Percentiles rank a stretch among this genome's conserved stretches.
phyloP scores from a whole-genome alignment of 2,888 invertebrate genomes.

The Gryllus longicercus region DNA sequence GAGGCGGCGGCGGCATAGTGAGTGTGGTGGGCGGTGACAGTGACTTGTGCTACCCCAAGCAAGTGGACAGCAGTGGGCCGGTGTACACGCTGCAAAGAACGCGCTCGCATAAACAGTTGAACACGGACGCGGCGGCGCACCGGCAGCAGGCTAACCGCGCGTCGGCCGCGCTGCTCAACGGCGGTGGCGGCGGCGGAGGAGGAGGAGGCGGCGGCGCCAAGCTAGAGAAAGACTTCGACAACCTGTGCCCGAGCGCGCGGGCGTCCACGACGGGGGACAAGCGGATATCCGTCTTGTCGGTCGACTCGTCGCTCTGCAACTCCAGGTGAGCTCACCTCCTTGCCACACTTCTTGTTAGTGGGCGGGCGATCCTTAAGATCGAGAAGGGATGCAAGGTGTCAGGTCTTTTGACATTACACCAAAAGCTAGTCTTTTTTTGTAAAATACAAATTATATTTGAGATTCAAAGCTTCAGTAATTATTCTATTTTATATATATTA shows the following conservation, averaged over 20 bases:
- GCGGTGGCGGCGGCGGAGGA: constrained; percentile 20
- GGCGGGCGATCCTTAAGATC: too few species aligned
- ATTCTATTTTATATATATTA: too few species aligned
- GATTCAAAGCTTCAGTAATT: too few species aligned
- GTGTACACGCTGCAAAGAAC: constrained; percentile 65
- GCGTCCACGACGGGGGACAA: constrained; percentile 49
- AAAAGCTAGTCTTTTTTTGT: too few species aligned
- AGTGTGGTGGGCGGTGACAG: constrained; percentile 50
- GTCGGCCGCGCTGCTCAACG: constrained; percentile 43
- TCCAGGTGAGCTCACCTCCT: constrained; percentile 45
- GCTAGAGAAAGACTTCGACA: constrained; percentile 54
- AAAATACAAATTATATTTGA: too few species aligned
- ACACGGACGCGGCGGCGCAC: constrained; percentile 69
- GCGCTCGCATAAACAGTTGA: constrained; percentile 76
- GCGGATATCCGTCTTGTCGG: constrained; percentile 48
- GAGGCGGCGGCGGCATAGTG: constrained; percentile 46
- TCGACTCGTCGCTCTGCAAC: constrained; percentile 42
- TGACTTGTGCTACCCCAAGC: constrained; percentile 53
- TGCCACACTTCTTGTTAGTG: constrained; percentile 40
- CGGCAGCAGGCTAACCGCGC: constrained; percentile 54
- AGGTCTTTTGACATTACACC: too few species aligned
- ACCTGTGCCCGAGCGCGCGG: constrained; percentile 40
- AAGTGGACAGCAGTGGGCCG: constrained; percentile 48
- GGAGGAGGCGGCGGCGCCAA: constrained; percentile 45
- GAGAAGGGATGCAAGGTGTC: too few species aligned